phyloP scores from a whole-genome alignment of 2,113 vertebrate species.

The Zosterops hypoxanthus region DNA sequence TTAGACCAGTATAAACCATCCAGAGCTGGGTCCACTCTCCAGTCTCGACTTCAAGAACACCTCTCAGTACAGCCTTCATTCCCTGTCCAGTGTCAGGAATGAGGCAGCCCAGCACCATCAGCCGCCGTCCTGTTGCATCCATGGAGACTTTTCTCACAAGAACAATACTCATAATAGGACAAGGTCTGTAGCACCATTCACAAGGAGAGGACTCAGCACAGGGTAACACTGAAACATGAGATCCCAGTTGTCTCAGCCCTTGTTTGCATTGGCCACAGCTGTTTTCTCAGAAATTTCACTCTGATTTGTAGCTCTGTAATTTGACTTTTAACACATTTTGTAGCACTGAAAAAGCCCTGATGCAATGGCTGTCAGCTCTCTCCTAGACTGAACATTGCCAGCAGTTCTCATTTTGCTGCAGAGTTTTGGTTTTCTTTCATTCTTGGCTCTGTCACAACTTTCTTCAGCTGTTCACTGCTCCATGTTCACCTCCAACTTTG shows the following conservation, averaged over 20 bases:
- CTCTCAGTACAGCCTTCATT: neutral
- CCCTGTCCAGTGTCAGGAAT: neutral
- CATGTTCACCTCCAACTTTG: neutral
- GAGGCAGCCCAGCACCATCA: neutral
- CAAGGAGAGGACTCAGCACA: neutral
- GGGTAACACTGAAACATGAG: neutral
- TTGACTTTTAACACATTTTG: neutral
- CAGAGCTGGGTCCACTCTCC: neutral
- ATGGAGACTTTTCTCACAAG: neutral
- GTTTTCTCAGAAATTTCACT: neutral
- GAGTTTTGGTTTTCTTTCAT: neutral
- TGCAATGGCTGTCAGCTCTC: neutral
- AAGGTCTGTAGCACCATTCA: neutral
- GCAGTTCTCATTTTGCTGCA: neutral
- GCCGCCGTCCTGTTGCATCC: accelerated
- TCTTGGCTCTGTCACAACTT: neutral
- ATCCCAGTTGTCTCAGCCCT: neutral
- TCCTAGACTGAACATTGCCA: neutral
- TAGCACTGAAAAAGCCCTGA: neutral
- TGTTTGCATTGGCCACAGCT: neutral
- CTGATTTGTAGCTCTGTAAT: neutral
- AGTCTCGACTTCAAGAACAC: neutral
- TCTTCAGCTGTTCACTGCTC: neutral
- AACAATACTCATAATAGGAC: accelerated
- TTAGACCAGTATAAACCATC: neutral